These are phyloP conservation scores for Eospalax fontanierii DNA, from an alignment of 2,797 vertebrate species.

Conservation along the genomic window DNA sequence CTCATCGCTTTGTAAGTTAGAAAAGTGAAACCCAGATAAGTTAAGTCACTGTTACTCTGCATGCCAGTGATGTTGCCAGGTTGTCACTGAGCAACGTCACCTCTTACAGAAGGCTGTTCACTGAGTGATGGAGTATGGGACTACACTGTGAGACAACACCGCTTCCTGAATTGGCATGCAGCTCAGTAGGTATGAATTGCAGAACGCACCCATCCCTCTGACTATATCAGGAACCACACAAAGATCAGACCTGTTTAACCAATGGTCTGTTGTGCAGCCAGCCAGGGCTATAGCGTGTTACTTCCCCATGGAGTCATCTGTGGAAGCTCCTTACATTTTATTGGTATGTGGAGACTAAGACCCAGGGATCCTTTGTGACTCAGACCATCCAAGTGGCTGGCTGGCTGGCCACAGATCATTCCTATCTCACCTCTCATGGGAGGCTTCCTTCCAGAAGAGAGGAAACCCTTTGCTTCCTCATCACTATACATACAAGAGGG, in stretches of 20 bases:
- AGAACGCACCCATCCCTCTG: fast-evolving
- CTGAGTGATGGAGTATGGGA: neutral
- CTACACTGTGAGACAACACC: neutral
- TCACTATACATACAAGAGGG: neutral
- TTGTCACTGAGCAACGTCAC: neutral
- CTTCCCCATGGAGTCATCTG: neutral
- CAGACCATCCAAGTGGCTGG: neutral
- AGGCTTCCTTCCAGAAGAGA: neutral
- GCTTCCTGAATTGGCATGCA: fast-evolving
- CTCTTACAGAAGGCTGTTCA: neutral
- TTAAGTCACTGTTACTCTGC: neutral
- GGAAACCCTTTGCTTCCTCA: neutral
- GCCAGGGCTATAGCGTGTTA: neutral
- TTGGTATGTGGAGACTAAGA: neutral
- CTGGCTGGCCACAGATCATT: neutral
- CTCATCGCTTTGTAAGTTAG: neutral
- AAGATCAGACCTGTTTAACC: too few species aligned
- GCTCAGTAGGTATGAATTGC: neutral
- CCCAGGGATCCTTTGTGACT: neutral
- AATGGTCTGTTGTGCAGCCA: neutral
- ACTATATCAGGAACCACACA: neutral
- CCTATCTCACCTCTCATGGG: fast-evolving
- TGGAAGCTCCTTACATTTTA: too few species aligned
- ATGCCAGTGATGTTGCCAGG: too few species aligned
- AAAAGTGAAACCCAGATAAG: conserved; percentile 50